These are phyloP conservation scores for Leptinotarsa peninsularis DNA, from an alignment of 2,888 invertebrate genomes.

Conservation along the genomic window DNA sequence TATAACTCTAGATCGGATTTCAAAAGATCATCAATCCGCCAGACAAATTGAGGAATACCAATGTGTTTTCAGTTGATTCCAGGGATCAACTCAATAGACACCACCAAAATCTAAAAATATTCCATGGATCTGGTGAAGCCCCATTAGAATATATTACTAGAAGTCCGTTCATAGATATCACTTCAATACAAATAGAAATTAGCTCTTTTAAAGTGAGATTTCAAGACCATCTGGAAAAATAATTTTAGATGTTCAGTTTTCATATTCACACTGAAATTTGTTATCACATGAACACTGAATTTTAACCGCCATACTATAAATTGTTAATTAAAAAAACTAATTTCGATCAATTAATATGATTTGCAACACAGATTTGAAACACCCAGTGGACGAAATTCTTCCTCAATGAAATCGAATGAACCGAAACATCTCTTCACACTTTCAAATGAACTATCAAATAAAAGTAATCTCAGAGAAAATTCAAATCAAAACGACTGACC, in stretches of 20 bases:
- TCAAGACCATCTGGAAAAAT: conserved; percentile 1
- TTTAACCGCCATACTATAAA: conserved; percentile 18
- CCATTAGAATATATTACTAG: conserved; percentile 7
- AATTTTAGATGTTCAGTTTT: conserved; percentile 18
- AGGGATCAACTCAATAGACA: conserved; percentile 6
- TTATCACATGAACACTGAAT: conserved; percentile 9
- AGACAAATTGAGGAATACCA: conserved; percentile 20
- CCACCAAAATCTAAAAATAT: conserved; percentile 20
- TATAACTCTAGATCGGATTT: not conserved
- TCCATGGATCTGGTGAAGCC: conserved; percentile 28
- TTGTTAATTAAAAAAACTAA: conserved; percentile 38
- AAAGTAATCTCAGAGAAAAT: not conserved
- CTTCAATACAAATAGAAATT: conserved; percentile 28
- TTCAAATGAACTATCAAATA: not conserved
- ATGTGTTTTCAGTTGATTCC: not conserved
- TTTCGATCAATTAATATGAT: conserved; percentile 20
- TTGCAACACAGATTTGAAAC: conserved; percentile 30
- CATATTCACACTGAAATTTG: not conserved
- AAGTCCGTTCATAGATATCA: conserved; percentile 22
- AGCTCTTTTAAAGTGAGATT: conserved; percentile 35
- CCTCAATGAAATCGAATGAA: not conserved
- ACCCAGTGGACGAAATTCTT: conserved; percentile 35
- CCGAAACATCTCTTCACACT: not conserved
- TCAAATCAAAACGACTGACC: not conserved
- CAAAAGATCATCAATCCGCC: not conserved